Evolutionary conservation across 2,888 invertebrate species (phyloP), one percentile per base, ranked within the genome.

Genomic region (Axea sp.): DNA sequence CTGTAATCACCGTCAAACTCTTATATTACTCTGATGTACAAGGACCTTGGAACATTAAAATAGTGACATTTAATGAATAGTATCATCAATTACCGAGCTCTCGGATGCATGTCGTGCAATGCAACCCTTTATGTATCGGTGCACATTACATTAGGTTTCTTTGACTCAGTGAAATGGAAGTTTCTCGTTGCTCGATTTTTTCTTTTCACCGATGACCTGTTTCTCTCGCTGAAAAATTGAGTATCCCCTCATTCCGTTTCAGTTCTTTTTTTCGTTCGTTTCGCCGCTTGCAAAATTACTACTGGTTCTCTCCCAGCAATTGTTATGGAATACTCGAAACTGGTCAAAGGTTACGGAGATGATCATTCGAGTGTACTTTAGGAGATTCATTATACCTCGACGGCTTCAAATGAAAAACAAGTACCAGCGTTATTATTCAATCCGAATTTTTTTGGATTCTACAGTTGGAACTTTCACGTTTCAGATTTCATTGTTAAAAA

Each of bases 31-130:
- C 55, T 45, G 62, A 59, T 69, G 77, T 79, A 79, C 75, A 76
- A 73, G 71, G 71, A 60, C 37, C 55, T 45, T 41, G 67, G 69
- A 65, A 57, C 75, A 80, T 83, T 82, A 84, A 81, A 77, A 75
- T 76, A 67, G 79, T 78, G 78, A 82, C 82, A 79, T 83, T 82
- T 81, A 80, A 83, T 84, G 83, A 83, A 78, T 80, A 78, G 77
- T 77, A 76, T 77, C 79, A 79, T 82, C 82, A 82, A 80, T 82
- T 78, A 78, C 65, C 31, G 53, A 33, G 11, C 51, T 8, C 59
- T 60, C 53, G 67, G 59, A 24, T 57, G 73, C 55, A 45, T 24
- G 67, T 67, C 60, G 39, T 22, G 37, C 45, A 39, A 17, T 22
- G 41, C 65, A 60, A 67, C 62, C 73, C 67, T 60, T 64, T 65